These are phyloP conservation scores for Cephus cinctus DNA, from an alignment of 1,140 invertebrate genomes.

Conservation along the genomic window DNA sequence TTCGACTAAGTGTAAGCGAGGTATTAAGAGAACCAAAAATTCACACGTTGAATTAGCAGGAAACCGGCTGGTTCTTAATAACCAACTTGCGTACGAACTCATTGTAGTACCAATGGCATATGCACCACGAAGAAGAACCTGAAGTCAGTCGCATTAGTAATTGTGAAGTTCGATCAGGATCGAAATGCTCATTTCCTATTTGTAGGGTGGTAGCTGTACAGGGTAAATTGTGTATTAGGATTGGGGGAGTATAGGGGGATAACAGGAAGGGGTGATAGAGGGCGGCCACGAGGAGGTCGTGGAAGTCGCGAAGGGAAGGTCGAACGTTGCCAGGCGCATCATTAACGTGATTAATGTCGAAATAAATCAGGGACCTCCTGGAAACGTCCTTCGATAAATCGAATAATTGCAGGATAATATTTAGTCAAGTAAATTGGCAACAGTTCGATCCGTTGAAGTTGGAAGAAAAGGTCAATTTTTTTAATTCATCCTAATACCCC, in stretches of 20 bases:
- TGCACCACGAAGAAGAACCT: too few species aligned
- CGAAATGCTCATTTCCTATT: conserved; percentile 55
- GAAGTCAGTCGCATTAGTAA: conserved; percentile 41
- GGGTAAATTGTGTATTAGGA: too few species aligned
- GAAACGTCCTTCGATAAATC: conserved; percentile 51
- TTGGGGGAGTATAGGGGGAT: conserved; percentile 25
- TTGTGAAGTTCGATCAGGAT: conserved; percentile 55
- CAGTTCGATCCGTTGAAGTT: too few species aligned
- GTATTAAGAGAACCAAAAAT: too few species aligned
- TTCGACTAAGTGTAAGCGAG: too few species aligned
- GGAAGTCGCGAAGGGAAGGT: conserved; percentile 11
- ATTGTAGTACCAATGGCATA: too few species aligned
- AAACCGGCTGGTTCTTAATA: too few species aligned
- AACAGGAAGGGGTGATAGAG: conserved; percentile 10
- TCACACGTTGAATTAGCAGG: too few species aligned
- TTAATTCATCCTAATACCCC: too few species aligned
- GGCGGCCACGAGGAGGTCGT: conserved; percentile 10
- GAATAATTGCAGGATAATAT: conserved; percentile 54
- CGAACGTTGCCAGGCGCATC: conserved; percentile 45
- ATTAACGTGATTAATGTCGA: conserved; percentile 57
- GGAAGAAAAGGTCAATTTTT: too few species aligned
- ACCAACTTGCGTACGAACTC: too few species aligned
- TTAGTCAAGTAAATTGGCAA: conserved; percentile 53
- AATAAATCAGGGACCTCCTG: conserved; percentile 54
- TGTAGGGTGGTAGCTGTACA: conserved; percentile 27